Percentiles rank a stretch among this genome's conserved stretches.
Conservation (phyloP, 2,797 vertebrate species). For the Crenichthys baileyi region DNA sequence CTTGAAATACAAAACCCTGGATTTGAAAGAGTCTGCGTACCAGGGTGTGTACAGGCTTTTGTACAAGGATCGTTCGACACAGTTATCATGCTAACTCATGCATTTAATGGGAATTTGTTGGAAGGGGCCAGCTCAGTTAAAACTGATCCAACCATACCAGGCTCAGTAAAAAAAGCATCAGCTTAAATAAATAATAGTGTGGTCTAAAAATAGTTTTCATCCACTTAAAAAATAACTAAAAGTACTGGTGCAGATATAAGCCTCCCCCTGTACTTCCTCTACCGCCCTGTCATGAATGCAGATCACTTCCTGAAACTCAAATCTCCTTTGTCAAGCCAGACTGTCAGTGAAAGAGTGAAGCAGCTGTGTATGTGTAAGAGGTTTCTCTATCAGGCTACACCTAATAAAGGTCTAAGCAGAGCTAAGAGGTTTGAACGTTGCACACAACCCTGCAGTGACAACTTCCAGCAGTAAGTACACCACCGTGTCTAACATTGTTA, state of each 20-base stretch:
- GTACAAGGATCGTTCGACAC: background rate
- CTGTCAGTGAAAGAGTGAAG: conserved; percentile 41
- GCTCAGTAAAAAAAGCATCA: conserved; percentile 6
- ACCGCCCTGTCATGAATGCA: background rate
- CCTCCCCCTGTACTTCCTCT: conserved; percentile 41
- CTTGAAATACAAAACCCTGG: background rate
- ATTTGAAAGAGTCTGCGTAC: background rate
- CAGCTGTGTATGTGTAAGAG: background rate
- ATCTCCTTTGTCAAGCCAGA: background rate
- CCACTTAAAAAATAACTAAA: conserved; percentile 8
- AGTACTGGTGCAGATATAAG: background rate
- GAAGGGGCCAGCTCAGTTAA: no score
- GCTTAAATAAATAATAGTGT: conserved; percentile 8
- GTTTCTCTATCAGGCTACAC: conserved; percentile 11
- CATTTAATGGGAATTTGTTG: background rate
- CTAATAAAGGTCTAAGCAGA: conserved; percentile 13
- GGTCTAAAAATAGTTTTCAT: conserved; percentile 12
- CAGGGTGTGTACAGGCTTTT: background rate
- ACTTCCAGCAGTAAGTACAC: conserved; percentile 51
- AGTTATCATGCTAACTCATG: background rate
- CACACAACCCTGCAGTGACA: conserved; percentile 2
- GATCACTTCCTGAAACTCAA: conserved; percentile 47
- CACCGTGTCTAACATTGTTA: background rate
- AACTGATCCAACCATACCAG: background rate
- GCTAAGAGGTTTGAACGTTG: conserved; percentile 8